phyloP scores from a whole-genome alignment of 1,140 invertebrate genomes.

The Limonius californicus region DNA sequence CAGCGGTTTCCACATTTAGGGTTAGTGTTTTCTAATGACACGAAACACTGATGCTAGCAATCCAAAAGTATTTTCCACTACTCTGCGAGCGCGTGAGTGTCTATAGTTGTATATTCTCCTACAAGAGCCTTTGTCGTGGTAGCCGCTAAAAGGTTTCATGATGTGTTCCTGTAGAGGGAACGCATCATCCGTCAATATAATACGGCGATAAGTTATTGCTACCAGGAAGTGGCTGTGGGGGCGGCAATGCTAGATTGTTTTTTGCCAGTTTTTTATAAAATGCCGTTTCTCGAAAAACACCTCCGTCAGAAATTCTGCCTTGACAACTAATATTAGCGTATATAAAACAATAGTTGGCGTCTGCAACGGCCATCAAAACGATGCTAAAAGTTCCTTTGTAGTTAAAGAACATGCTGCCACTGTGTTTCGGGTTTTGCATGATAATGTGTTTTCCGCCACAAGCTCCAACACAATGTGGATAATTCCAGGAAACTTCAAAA shows the following conservation, averaged over 20 bases:
- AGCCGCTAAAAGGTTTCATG: not conserved
- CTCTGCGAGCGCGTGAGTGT: not conserved
- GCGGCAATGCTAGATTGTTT: not conserved
- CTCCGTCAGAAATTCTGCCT: slow-evolving; percentile 43
- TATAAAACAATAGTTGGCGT: slow-evolving; percentile 21
- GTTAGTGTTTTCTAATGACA: not conserved
- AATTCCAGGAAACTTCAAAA: not conserved
- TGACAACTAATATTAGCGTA: too few relatives aligned
- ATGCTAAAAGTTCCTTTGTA: too few relatives aligned
- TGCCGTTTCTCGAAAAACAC: slow-evolving; percentile 32
- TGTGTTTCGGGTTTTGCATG: slow-evolving; percentile 36
- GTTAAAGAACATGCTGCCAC: too few relatives aligned
- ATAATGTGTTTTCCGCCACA: slow-evolving; percentile 48
- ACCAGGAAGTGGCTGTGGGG: not conserved
- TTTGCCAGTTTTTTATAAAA: not conserved
- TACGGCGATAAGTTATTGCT: not conserved
- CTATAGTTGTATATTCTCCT: too few relatives aligned
- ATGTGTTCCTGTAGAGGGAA: too few relatives aligned
- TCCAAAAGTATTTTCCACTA: too few relatives aligned
- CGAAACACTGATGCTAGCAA: not conserved
- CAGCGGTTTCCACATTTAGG: too few relatives aligned
- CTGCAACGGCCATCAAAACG: slow-evolving; percentile 41
- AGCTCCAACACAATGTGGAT: slow-evolving; percentile 36
- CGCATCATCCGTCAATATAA: too few relatives aligned
- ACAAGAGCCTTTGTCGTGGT: too few relatives aligned